Conservation (phyloP, 2,797 vertebrate species). For the Pygocentrus nattereri region DNA sequence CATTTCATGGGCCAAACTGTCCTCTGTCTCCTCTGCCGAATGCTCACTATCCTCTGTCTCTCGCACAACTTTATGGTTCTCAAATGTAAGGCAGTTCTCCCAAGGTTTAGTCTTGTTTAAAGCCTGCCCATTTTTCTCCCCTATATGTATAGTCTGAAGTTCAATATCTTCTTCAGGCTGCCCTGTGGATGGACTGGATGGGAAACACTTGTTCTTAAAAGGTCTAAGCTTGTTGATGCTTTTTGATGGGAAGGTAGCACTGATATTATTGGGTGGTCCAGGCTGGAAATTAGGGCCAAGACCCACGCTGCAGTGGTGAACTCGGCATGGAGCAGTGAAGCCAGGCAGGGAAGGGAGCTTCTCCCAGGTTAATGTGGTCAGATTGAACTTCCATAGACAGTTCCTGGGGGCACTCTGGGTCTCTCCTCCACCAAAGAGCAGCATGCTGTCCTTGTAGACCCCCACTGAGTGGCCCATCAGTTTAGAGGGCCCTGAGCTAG, state of each 20-base stretch:
- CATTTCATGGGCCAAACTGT: constrained; percentile 57
- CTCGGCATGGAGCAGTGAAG: constrained; percentile 74
- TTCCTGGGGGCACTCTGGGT: constrained; percentile 71
- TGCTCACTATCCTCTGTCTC: constrained; percentile 57
- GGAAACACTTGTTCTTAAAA: constrained; percentile 76
- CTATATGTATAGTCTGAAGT: constrained; percentile 78
- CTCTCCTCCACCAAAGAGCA: constrained; percentile 85
- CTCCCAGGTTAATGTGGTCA: constrained; percentile 79
- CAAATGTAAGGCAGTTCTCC: constrained; percentile 69
- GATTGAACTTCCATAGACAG: constrained; percentile 83
- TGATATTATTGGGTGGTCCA: neutral
- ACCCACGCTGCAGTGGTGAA: constrained; percentile 83
- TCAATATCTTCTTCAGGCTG: constrained; percentile 75
- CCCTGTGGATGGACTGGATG: constrained; percentile 58
- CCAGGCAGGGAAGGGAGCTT: constrained; percentile 69
- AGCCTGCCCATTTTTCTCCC: constrained; percentile 5
- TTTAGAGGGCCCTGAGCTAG: constrained; percentile 85
- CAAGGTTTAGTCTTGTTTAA: constrained; percentile 4
- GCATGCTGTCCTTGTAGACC: constrained; percentile 83
- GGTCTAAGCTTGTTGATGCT: constrained; percentile 50
- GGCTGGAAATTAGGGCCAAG: constrained; percentile 76
- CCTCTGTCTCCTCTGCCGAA: constrained; percentile 38
- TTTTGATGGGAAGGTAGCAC: constrained; percentile 28
- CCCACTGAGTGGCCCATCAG: constrained; percentile 84
- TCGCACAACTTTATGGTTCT: constrained; percentile 70